Evolutionary conservation across 2,888 invertebrate species (phyloP).

Genomic region (Drosophila nigricruria): DNA sequence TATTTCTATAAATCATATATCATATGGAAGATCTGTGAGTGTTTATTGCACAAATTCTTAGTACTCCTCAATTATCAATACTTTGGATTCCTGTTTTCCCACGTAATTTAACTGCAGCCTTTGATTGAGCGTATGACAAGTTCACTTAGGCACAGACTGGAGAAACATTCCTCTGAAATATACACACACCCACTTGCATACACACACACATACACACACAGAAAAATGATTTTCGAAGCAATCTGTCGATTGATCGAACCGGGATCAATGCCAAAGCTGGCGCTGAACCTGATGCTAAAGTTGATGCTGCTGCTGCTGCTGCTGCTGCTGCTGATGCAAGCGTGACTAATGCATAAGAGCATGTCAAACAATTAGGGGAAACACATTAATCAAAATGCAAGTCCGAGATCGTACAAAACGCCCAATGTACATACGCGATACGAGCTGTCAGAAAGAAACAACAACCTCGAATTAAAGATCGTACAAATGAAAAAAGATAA

Average conservation of each 20-base stretch:
- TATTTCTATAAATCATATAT: not conserved
- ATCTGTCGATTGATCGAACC: slow-evolving; percentile 37
- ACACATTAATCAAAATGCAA: slow-evolving; percentile 58
- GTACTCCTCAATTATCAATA: not conserved
- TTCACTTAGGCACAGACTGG: slow-evolving; percentile 6
- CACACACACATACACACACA: not conserved
- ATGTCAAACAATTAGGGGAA: slow-evolving; percentile 59
- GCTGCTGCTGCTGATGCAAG: slow-evolving; percentile 10
- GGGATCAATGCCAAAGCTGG: slow-evolving; percentile 19
- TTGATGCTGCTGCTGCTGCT: not conserved
- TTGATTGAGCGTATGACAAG: slow-evolving; percentile 23
- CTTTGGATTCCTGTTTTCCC: slow-evolving; percentile 12
- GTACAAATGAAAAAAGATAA: not conserved
- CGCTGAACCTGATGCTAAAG: not conserved
- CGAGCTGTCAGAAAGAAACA: slow-evolving; percentile 29
- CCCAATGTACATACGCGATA: slow-evolving; percentile 53
- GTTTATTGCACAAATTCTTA: not conserved
- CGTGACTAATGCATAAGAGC: slow-evolving; percentile 60
- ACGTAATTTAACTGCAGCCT: slow-evolving; percentile 14
- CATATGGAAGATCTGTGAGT: no score
- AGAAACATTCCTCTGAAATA: slow-evolving; percentile 8
- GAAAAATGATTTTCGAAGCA: slow-evolving; percentile 19
- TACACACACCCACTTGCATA: not conserved
- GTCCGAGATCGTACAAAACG: slow-evolving; percentile 43
- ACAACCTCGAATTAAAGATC: not conserved